Base-by-base conservation (phyloP, 2,113 vertebrate genomes). In the Tyrannus savana region DNA sequence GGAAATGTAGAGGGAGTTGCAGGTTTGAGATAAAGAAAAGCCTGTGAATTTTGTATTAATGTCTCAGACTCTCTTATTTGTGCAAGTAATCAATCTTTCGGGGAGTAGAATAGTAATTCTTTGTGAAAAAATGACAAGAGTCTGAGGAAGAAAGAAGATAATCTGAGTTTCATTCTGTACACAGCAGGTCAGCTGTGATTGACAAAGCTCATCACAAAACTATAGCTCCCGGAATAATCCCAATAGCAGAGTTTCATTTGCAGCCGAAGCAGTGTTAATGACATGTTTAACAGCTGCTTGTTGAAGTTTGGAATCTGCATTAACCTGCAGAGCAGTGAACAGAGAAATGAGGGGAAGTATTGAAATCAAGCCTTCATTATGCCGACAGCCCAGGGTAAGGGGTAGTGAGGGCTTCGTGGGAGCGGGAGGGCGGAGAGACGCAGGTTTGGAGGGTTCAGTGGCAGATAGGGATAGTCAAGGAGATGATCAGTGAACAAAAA, bases 221-320 rank as follows among this genome's bases (percentile, higher is more conserved):
- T 98, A 89, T 92, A 98, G 98, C 98, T 98, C 97, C 96, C 93
- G 0, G 97, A 98, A 98, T 98, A 98, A 98, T 98, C 98, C 98
- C 98, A 98, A 94, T 95, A 98, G 97, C 98, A 96, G 98, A 97
- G 97, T 98, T 98, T 98, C 98, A 98, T 98, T 98, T 98, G 98
- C 98, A 98, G 97, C 97, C 96, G 89, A 97, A 98, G 98, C 98
- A 96, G 97, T 97, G 98, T 98, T 98, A 98, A 98, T 98, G 98
- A 98, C 98, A 98, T 98, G 98, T 99, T 98, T 98, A 98, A 98
- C 98, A 98, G 98, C 98, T 98, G 98, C 98, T 98, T 98, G 98
- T 98, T 98, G 98, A 98, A 98, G 98, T 98, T 98, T 98, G 97
- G 98, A 98, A 98, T 98, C 98, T 98, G 98, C 98, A 98, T 99